These are phyloP conservation scores for Lepilemur septentrionalis DNA, from an alignment of 2,797 vertebrate species.

Conservation along the genomic window DNA sequence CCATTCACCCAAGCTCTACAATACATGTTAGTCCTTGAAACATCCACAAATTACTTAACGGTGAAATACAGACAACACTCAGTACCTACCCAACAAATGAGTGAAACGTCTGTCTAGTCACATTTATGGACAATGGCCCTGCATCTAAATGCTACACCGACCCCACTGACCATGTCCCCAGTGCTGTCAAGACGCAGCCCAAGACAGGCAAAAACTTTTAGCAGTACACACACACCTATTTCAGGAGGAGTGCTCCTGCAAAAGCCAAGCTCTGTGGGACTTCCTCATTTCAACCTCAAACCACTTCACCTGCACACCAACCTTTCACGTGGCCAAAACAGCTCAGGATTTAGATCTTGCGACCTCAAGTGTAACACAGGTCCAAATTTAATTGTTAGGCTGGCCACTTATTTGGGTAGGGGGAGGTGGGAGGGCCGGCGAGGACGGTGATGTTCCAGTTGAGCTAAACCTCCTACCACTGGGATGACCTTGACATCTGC, in stretches of 20 bases:
- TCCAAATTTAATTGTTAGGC: not conserved
- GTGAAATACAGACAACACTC: not conserved
- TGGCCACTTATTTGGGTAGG: no score
- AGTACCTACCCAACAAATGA: not conserved
- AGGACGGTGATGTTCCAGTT: not conserved
- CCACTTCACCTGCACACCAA: not conserved
- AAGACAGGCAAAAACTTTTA: no score
- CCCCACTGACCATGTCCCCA: no score
- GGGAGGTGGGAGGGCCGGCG: no score
- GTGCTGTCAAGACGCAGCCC: not conserved
- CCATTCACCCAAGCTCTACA: not conserved
- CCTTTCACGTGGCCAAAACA: not conserved
- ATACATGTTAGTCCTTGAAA: not conserved
- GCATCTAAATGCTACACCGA: not conserved
- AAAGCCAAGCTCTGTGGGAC: not conserved
- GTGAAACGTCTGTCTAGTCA: not conserved
- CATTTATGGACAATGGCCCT: not conserved
- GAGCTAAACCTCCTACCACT: not conserved
- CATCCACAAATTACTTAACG: not conserved
- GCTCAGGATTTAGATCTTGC: not conserved
- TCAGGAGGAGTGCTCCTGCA: not conserved
- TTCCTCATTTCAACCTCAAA: not conserved
- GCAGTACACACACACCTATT: no score
- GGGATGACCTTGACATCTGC: no score
- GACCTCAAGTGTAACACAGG: fast-evolving